Evolutionary conservation across 2,113 vertebrate species (phyloP).

Genomic region (Elanoides forficatus): DNA sequence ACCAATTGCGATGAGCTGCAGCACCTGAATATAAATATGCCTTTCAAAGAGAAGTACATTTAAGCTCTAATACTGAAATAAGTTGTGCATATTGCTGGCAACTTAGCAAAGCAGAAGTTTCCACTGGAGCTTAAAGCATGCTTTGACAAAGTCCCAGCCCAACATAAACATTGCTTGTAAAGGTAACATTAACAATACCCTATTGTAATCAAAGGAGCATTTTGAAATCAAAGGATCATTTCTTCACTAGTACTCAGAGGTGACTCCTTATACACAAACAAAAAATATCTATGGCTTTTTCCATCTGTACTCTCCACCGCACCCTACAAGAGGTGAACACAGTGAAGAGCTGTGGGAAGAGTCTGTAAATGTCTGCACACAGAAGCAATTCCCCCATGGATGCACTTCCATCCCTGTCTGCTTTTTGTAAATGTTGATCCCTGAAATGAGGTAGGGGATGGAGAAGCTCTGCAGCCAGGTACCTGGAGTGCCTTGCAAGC

Average conservation of each 20-base stretch:
- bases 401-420: neutral
- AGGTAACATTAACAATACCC: neutral
- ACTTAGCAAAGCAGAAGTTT: neutral
- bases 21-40: neutral
- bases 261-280: neutral
- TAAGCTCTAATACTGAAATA: neutral
- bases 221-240: neutral
- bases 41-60: neutral
- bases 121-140: neutral
- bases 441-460: neutral
- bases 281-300: neutral
- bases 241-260: neutral
- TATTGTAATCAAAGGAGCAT: neutral
- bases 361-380: accelerated
- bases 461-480: neutral
- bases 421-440: neutral
- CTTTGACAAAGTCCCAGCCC: neutral
- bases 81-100: neutral
- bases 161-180: neutral
- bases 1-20: neutral
- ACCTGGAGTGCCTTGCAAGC: neutral
- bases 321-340: accelerated
- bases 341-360: neutral
- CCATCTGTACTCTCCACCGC: accelerated
- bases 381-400: accelerated